Evolutionary conservation across 2,888 invertebrate species (phyloP).

Genomic region (Achlya flavicornis): DNA sequence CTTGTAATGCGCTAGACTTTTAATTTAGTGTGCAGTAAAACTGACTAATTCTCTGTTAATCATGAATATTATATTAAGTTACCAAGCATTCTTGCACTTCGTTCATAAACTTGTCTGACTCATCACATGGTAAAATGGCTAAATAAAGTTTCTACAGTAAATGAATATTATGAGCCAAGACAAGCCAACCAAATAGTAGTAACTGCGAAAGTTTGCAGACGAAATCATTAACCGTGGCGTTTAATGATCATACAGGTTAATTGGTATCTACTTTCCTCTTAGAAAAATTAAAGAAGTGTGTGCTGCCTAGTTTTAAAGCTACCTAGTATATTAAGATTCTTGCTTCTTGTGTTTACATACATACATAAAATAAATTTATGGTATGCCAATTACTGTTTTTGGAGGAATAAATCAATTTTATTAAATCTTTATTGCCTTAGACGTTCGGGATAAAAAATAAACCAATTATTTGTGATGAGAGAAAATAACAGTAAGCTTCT

Average conservation of each 20-base stretch:
- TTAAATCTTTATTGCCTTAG: too few relatives aligned
- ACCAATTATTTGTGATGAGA: background rate
- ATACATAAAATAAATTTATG: too few relatives aligned
- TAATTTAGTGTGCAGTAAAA: background rate
- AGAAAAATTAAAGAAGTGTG: background rate
- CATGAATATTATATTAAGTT: background rate
- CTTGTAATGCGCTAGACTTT: slow-evolving; percentile 11
- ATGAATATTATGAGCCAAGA: background rate
- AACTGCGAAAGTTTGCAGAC: slow-evolving; percentile 2
- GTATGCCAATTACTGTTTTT: too few relatives aligned
- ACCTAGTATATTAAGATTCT: too few relatives aligned
- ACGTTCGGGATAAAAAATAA: too few relatives aligned
- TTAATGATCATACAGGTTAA: slow-evolving; percentile 1
- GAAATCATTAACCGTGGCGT: background rate
- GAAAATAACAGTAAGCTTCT: background rate
- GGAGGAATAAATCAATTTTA: too few relatives aligned
- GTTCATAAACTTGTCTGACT: too few relatives aligned
- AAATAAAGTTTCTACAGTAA: too few relatives aligned
- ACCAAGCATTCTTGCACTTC: background rate
- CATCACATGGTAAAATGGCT: too few relatives aligned
- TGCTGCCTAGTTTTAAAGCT: background rate
- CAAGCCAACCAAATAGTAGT: background rate
- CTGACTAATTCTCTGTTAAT: background rate
- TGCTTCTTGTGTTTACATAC: too few relatives aligned
- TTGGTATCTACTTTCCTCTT: background rate